phyloP scores from a whole-genome alignment of 2,888 invertebrate genomes.

The Ennomos quercinarius region DNA sequence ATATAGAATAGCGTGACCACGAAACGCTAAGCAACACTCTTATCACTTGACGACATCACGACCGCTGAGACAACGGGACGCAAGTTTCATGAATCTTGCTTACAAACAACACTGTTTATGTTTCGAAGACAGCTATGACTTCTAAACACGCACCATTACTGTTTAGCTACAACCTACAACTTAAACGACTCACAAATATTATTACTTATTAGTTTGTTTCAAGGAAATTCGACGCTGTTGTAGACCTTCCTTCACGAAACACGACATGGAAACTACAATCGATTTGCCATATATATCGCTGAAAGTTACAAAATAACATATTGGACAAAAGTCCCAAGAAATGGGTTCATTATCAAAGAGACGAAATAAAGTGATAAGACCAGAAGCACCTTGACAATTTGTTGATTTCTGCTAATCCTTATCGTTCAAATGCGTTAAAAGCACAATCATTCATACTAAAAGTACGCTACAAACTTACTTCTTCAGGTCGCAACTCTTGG shows the following conservation, averaged over 20 bases:
- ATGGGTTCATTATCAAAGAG: not conserved
- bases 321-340: not conserved
- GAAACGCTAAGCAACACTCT: slow-evolving; percentile 45
- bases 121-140: slow-evolving; percentile 10
- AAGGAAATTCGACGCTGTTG: slow-evolving; percentile 9
- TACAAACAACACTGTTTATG: slow-evolving; percentile 34
- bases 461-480: no score
- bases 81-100: slow-evolving; percentile 24
- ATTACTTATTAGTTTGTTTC: slow-evolving; percentile 14
- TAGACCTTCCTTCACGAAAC: slow-evolving; percentile 17
- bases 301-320: not conserved
- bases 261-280: slow-evolving; percentile 10
- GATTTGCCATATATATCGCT: slow-evolving; percentile 8
- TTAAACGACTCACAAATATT: slow-evolving; percentile 13
- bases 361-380: no score
- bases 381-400: no score
- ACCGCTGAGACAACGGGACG: slow-evolving; percentile 19
- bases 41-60: slow-evolving; percentile 54
- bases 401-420: no score
- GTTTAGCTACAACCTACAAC: slow-evolving; percentile 10
- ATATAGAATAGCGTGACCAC: slow-evolving; percentile 59
- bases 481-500: no score
- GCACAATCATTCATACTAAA: no score
- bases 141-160: slow-evolving; percentile 15
- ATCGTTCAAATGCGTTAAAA: no score